Base-by-base conservation (phyloP, 2,797 vertebrate genomes). In the Propithecus perrieri region DNA sequence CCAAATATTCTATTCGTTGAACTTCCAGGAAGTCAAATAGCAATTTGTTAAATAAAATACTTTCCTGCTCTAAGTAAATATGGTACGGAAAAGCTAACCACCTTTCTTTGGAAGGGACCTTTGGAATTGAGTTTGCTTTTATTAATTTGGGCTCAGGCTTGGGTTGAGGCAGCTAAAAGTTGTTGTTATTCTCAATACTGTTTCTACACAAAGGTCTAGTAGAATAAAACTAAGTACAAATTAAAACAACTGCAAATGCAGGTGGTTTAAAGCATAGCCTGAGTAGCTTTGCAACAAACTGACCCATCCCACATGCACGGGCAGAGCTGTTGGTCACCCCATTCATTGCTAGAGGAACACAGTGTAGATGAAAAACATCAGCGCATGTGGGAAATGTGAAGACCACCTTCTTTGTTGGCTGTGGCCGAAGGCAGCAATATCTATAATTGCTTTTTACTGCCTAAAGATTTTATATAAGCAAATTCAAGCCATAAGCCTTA, bases 151-250 rank as follows among this genome's bases (percentile, higher is more conserved):
- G 24, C 89, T 98, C 67, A 14, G 94, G 22, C 91, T 98, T 75
- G 67, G 43, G 38, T 76, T 95, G 91, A 95, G 88, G 92, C 92
- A 97, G 65, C 71, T 95, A 92, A 97, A 97, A 97, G 61, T 12
- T 65, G 78, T 89, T 97, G 94, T 92, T 89, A 96, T 95, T 96
- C 91, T 95, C 97, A 91, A 43, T 94, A 89, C 91, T 98, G 94
- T 97, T 97, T 97, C 98, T 96, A 89, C 74, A 74, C 71, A 67
- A 94, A 98, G 88, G 96, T 93, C 71, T 91, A 78, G 43, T 95
- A 96, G 96, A 98, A 96, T 96, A 88, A 97, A 97, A 96, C 86
- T 96, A 94, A 75, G 97, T 89, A 93, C 96, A 97, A 96, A 97
- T 97, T 97, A 94, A 97, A 98, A 50, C 81, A 92, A 98, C 89